phyloP scores from a whole-genome alignment of 2,888 invertebrate genomes.

The Campoletis raptor region DNA sequence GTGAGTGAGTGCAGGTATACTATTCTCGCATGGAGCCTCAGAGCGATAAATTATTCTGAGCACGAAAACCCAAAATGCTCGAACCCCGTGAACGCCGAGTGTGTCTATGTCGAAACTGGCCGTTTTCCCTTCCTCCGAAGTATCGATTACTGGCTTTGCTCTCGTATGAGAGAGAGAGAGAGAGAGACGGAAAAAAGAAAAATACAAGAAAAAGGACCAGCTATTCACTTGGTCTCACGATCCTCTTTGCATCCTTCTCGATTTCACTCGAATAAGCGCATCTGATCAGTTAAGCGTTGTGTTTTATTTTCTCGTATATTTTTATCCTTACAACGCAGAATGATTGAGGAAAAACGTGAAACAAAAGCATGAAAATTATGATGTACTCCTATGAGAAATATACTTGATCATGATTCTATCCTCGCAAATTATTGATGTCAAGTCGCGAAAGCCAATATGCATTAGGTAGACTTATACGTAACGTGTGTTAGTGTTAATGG shows the following conservation, averaged over 20 bases:
- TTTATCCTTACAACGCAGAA: not conserved
- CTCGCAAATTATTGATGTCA: not conserved
- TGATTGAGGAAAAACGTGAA: constrained; percentile 4
- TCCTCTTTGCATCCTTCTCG: constrained; percentile 65
- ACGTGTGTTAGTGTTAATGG: constrained; percentile 72
- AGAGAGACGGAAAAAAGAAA: not conserved
- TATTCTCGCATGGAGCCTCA: constrained; percentile 55
- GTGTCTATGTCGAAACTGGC: constrained; percentile 65
- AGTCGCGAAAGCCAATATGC: not conserved
- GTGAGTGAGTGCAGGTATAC: constrained; percentile 63
- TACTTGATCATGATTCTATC: not conserved
- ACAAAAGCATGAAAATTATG: not conserved
- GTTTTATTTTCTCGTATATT: constrained; percentile 7
- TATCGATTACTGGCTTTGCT: constrained; percentile 70
- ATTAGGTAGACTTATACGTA: not conserved
- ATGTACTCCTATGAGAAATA: not conserved
- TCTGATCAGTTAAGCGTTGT: constrained; percentile 31
- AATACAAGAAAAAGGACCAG: constrained; percentile 28
- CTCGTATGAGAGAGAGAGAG: constrained; percentile 14
- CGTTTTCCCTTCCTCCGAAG: constrained; percentile 51
- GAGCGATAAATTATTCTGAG: constrained; percentile 80
- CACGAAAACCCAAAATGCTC: constrained; percentile 78
- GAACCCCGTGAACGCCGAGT: constrained; percentile 58
- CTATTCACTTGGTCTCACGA: constrained; percentile 66
- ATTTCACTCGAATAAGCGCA: constrained; percentile 57